phyloP scores from a whole-genome alignment of 2,888 invertebrate genomes.

The Deroplatys truncata region DNA sequence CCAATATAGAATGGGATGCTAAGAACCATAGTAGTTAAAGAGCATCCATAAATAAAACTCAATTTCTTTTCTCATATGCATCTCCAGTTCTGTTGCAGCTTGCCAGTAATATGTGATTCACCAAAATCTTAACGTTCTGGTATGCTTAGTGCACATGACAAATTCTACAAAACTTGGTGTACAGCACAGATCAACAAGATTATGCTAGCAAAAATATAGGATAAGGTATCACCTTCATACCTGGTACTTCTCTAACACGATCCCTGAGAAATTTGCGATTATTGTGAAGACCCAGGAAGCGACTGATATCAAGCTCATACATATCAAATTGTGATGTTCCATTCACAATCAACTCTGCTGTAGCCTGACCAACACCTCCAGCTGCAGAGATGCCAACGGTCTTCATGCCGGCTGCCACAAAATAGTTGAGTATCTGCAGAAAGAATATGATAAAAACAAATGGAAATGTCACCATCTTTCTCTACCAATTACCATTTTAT shows the following conservation, averaged over 20 bases:
- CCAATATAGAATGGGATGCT: too few species aligned
- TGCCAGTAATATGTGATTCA: too few species aligned
- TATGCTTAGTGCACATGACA: too few species aligned
- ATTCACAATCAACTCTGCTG: conserved; percentile 81
- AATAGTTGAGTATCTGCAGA: conserved; percentile 75
- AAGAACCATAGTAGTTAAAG: too few species aligned
- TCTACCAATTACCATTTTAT: background rate
- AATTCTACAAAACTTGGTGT: too few species aligned
- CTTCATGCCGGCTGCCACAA: conserved; percentile 93
- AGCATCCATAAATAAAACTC: too few species aligned
- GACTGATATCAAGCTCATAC: conserved; percentile 83
- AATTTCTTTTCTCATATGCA: too few species aligned
- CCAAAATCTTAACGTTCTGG: too few species aligned
- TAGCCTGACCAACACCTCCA: conserved; percentile 89
- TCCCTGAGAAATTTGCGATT: conserved; percentile 89
- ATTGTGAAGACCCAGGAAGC: conserved; percentile 90
- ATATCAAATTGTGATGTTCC: conserved; percentile 78
- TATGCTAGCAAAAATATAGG: too few species aligned
- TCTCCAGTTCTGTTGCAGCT: too few species aligned
- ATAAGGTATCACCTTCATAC: conserved; percentile 42
- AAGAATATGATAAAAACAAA: background rate
- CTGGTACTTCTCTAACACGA: conserved; percentile 87
- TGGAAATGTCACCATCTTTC: background rate
- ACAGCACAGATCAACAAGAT: too few species aligned
- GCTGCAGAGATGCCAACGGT: conserved; percentile 93